Conservation (phyloP, 2,113 vertebrate genomes). For the Dipodomys merriami region DNA sequence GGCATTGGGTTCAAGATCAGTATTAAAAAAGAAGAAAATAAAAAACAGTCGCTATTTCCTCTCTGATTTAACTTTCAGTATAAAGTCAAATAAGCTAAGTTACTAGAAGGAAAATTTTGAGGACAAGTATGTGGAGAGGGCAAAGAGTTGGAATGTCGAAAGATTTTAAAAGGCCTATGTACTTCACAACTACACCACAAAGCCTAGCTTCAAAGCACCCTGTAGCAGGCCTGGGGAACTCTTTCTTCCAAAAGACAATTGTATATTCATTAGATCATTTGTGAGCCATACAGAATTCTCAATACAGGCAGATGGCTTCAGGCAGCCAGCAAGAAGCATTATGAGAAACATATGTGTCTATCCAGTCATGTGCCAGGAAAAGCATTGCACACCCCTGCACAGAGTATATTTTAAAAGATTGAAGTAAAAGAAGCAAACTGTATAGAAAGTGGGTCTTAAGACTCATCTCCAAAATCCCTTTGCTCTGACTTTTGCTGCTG, state of each 20-base stretch:
- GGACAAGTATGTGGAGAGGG: neutral
- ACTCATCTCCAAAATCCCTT: neutral
- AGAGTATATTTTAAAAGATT: neutral
- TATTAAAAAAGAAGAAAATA: neutral
- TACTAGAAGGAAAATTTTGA: neutral
- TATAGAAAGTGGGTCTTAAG: neutral
- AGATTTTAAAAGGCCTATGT: neutral
- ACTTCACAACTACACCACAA: neutral
- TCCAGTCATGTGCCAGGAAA: too few species aligned
- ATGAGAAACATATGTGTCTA: too few species aligned
- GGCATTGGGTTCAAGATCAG: neutral
- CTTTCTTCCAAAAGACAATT: too few species aligned
- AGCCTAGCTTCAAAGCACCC: neutral
- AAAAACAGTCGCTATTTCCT: neutral
- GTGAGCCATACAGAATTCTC: too few species aligned
- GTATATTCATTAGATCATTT: too few species aligned
- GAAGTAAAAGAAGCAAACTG: neutral
- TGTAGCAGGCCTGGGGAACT: neutral
- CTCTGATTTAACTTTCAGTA: neutral
- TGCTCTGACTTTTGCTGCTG: neutral
- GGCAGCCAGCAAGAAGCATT: too few species aligned
- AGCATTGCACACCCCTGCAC: too few species aligned
- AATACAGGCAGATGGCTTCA: too few species aligned
- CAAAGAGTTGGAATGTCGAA: neutral
- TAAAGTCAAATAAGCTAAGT: neutral